These are phyloP conservation scores for Pseudachorutes palmiensis DNA, from an alignment of 1,140 invertebrate genomes.

Conservation along the genomic window DNA sequence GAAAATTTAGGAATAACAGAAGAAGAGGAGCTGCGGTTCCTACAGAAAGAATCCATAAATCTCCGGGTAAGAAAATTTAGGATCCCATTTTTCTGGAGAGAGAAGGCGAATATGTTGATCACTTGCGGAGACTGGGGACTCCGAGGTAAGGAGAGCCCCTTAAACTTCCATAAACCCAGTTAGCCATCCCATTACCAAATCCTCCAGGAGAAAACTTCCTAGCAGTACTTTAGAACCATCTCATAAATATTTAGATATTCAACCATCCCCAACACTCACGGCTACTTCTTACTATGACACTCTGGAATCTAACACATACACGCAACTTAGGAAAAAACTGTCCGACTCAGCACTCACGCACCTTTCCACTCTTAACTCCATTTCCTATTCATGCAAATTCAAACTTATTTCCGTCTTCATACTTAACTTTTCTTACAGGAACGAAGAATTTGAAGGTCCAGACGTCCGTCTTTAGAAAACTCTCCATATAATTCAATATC, in stretches of 20 bases:
- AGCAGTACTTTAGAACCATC: conserved; percentile 25
- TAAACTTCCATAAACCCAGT: conserved; percentile 33
- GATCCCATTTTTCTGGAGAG: conserved; percentile 20
- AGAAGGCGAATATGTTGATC: conserved; percentile 30
- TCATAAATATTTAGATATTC: conserved; percentile 35
- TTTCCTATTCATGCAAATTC: neutral
- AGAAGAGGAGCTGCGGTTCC: neutral
- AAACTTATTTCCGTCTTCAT: neutral
- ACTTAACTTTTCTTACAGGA: neutral
- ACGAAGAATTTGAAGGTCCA: neutral
- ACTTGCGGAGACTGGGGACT: conserved; percentile 17
- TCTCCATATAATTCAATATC: neutral
- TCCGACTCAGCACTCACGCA: neutral
- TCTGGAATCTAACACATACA: neutral
- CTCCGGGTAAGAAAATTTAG: conserved; percentile 21
- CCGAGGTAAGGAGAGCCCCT: conserved; percentile 21
- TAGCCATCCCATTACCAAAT: conserved; percentile 31
- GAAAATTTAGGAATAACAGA: conserved; percentile 12
- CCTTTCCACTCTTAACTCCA: neutral
- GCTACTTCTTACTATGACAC: neutral
- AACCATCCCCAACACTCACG: conserved; percentile 2
- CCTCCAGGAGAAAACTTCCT: conserved; percentile 25
- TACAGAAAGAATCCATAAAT: conserved; percentile 23
- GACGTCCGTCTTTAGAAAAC: neutral
- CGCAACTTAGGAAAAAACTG: neutral